Percentiles rank a stretch among this genome's conserved stretches.
These are phyloP conservation scores for Lophotis ruficrista DNA, from an alignment of 2,113 vertebrate species.

Conservation along the genomic window DNA sequence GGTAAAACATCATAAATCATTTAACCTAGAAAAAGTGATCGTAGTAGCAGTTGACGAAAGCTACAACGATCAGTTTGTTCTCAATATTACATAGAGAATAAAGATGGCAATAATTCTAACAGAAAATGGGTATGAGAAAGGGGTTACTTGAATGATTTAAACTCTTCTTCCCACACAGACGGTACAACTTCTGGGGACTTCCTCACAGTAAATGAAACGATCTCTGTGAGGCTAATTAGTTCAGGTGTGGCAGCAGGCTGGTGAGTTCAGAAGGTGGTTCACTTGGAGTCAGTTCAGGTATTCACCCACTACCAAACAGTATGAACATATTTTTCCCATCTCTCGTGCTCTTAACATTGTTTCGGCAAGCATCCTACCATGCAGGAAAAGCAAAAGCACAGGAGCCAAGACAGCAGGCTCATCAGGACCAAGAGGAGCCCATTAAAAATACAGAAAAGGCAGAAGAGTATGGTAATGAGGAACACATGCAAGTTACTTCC, in stretches of 20 bases:
- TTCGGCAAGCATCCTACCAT: neutral
- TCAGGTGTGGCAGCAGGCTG: constrained; percentile 23
- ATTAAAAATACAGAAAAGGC: neutral
- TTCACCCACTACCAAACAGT: constrained; percentile 1
- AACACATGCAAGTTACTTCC: neutral
- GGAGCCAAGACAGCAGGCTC: neutral
- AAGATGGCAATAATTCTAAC: neutral
- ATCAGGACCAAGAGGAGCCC: neutral
- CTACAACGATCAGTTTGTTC: neutral
- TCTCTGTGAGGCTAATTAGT: neutral
- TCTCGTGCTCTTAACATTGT: neutral
- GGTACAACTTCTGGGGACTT: neutral
- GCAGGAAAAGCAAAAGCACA: neutral
- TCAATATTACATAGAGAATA: neutral
- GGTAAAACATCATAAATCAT: constrained; percentile 10
- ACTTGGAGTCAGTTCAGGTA: neutral
- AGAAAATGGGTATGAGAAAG: neutral
- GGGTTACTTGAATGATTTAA: neutral
- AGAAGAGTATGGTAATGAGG: neutral
- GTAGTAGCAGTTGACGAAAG: neutral
- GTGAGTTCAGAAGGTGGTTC: neutral
- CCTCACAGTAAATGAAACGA: neutral
- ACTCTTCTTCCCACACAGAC: neutral
- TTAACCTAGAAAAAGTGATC: constrained; percentile 37
- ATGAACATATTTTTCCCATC: neutral